Base-by-base conservation (phyloP, 2,888 invertebrate species). In the Rhorus exstirpatorius region DNA sequence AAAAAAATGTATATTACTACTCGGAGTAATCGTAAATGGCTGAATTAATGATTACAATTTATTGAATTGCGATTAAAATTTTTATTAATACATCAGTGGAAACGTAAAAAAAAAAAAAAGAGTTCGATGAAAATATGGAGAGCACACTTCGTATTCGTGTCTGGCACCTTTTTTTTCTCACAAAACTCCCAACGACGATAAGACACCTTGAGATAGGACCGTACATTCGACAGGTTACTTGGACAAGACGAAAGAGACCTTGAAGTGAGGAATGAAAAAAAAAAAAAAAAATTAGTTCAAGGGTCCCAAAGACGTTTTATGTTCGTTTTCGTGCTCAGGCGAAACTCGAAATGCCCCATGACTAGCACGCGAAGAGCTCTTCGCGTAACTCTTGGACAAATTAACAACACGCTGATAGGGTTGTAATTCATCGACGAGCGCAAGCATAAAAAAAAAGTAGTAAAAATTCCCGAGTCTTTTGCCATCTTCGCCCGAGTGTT, bases 391-490 rank as follows among this genome's bases (percentile, higher is more conserved):
- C 17, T 26, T 24, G 12, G 7, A 35, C 21, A 19, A 21, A 35
- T 67, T 49, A 46, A 51, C 35, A 35, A 49, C 51, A 19, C 12
- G 31, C 49, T 24, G 19, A 10, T 38, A 10, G 65, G 38, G 38
- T 38, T 67, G 49, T 72, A 72, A 79, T 41, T 79, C 65, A 72
- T 72, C 55, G 72, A 79, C 65, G 35, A 49, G 51, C 38, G 58
- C 65, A 67, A 38, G 10, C 8, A 38, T 7, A 38, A 31, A 31
- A 31, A 31, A 31, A 31, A 31, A 31, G 6, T 3, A 31, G 6
- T 6, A 31, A 31, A 38, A 38, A 38, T 38, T n/a, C n/a, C 1
- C 4, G 10, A 38, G 38, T 38, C 4, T 38, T 38, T 38, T 38
- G 38, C 38, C 38, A 38, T 38, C 38, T 8, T 38, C 38, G 4